phyloP scores from a whole-genome alignment of 1,140 invertebrate genomes.

The Drosophila pachea region DNA sequence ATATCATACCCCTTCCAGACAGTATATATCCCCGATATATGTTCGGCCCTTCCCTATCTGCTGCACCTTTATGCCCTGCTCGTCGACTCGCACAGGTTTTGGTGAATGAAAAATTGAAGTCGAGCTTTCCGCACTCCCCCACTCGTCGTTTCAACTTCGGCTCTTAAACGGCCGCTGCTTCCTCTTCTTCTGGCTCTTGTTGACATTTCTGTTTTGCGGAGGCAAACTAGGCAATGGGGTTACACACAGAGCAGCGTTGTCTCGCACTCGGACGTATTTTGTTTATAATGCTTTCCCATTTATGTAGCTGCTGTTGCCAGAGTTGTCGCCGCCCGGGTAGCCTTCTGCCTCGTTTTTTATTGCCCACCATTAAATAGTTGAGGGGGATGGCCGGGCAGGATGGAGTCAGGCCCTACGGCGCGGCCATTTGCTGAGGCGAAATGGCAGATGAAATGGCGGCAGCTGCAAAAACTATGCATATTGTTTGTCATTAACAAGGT shows the following conservation, averaged over 20 bases:
- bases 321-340: conserved; percentile 27
- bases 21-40: no score
- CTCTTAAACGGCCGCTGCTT: neutral
- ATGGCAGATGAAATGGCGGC: conserved; percentile 54
- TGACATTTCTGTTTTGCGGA: conserved; percentile 55
- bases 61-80: neutral
- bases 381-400: neutral
- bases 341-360: conserved; percentile 48
- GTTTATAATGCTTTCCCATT: conserved; percentile 61
- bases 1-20: no score
- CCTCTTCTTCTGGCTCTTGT: conserved; percentile 45
- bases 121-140: neutral
- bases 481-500: conserved; percentile 76
- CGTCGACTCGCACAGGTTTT: neutral
- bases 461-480: conserved; percentile 69
- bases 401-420: no score
- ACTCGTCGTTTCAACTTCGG: neutral
- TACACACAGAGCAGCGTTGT: conserved; percentile 13
- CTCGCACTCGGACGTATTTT: conserved; percentile 43
- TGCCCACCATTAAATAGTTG: conserved; percentile 42
- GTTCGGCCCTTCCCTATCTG: neutral
- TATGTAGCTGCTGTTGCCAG: conserved; percentile 40
- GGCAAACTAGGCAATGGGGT: conserved; percentile 70
- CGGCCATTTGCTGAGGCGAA: conserved; percentile 50
- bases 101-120: neutral